Base-by-base conservation (phyloP, 2,113 vertebrate species). In the Ondatra zibethicus region DNA sequence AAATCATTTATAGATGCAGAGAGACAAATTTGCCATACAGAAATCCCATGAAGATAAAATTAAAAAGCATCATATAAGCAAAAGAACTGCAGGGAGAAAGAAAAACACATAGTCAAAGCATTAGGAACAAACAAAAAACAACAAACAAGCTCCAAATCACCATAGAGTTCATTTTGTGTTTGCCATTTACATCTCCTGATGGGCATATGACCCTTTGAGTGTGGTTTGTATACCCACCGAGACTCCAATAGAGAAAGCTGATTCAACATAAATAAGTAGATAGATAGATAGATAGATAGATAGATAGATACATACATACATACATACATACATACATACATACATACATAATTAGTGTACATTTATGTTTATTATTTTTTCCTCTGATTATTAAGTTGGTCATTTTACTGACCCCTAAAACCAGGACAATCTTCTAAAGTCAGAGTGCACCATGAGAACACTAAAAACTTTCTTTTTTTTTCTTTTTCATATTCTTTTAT, bases 321-420 rank as follows among this genome's bases (percentile, higher is more conserved):
- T 11, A 50, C 9, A 50, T 10, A 50, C 9, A 50, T 50, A 11
- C 1, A 50, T 11, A n/a, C n/a, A n/a, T n/a, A n/a, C 47, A 50
- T 50, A 55, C 4, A 55, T 25, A 25, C 33, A 86, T 6, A 14
- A 25, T 4, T 45, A 42, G 7, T 45, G 5, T 86, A 7, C 5
- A 92, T 36, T 92, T 86, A 81, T 80, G 39, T 89, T 19, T 7
- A 93, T 29, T 80, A n/a, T n/a, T 91, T 96, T 88, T 76, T 4
- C 16, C 42, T 95, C 36, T 61, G 13, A 0, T 96, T 31, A 92
- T 91, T 90, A 76, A 63, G 11, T 70, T 76, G 17, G 61, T 92
- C 39, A 17, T 89, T 73, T 58, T 89, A 68, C 39, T 86, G 19
- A 63, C 70, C 45, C 33, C 63, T 93, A 36, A 14, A 76, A 4